phyloP scores from a whole-genome alignment of 1,140 invertebrate genomes.

The Apolygus lucorum region DNA sequence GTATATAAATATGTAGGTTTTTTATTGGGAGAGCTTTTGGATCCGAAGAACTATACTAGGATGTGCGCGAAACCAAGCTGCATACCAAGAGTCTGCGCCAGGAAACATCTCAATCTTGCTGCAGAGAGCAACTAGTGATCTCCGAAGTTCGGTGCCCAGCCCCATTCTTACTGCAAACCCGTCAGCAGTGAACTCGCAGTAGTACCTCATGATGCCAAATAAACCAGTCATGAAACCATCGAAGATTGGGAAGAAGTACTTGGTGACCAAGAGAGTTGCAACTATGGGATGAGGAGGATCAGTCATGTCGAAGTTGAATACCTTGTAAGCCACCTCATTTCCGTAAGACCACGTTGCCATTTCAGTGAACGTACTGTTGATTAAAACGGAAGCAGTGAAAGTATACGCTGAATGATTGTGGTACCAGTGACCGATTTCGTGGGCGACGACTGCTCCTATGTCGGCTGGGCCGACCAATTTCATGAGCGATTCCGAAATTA shows the following conservation, averaged over 20 bases:
- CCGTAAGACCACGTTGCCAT: not conserved
- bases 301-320: not conserved
- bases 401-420: not conserved
- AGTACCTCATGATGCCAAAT: not conserved
- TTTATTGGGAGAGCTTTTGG: not conserved
- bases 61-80: not conserved
- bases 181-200: not conserved
- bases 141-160: not conserved
- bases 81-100: not conserved
- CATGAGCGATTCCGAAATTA: conserved; percentile 2
- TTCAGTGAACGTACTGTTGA: not conserved
- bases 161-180: not conserved
- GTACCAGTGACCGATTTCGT: not conserved
- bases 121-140: not conserved
- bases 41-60: not conserved
- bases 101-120: not conserved
- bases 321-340: not conserved
- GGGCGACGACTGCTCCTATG: not conserved
- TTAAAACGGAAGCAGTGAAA: not conserved
- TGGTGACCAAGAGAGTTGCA: not conserved
- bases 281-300: not conserved
- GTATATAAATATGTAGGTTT: too few species aligned
- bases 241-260: not conserved
- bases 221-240: not conserved
- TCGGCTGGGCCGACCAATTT: not conserved